A percentile compares a stretch with the other conserved stretches of the same genome.
phyloP scores from a whole-genome alignment of 2,113 vertebrate genomes.

The Lonchura striata region DNA sequence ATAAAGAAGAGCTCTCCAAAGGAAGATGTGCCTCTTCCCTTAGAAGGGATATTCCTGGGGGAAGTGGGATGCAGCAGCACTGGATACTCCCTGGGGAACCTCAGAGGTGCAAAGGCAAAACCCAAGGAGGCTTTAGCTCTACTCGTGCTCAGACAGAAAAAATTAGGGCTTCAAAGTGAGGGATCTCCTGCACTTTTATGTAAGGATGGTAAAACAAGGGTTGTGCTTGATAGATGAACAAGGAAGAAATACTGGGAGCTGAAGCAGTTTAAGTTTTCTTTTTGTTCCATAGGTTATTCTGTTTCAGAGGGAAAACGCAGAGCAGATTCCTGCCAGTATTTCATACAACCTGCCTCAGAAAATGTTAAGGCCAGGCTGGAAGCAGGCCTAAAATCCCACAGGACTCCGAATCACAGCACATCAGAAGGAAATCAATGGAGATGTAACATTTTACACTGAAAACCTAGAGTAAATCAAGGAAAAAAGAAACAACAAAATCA shows the following conservation, averaged over 20 bases:
- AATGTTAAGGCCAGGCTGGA: background rate
- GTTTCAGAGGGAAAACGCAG: background rate
- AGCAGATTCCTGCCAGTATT: background rate
- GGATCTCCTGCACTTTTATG: background rate
- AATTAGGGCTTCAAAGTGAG: background rate
- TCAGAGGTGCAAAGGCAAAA: background rate
- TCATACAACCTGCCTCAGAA: background rate
- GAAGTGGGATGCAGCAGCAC: background rate
- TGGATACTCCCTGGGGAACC: background rate
- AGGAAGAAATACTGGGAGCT: background rate
- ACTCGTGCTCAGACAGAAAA: background rate
- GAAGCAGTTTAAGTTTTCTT: background rate
- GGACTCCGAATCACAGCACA: background rate
- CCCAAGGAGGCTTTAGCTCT: background rate
- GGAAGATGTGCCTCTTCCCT: background rate
- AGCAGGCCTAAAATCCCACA: background rate
- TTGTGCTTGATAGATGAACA: background rate
- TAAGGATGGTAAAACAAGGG: background rate
- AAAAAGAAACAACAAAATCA: background rate
- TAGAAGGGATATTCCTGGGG: background rate
- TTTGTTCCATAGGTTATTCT: background rate
- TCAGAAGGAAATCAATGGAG: background rate
- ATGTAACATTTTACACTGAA: background rate
- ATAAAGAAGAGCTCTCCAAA: background rate
- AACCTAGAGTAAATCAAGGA: background rate